phyloP scores from a whole-genome alignment of 2,797 vertebrate species.

The Pachyuromys duprasi region DNA sequence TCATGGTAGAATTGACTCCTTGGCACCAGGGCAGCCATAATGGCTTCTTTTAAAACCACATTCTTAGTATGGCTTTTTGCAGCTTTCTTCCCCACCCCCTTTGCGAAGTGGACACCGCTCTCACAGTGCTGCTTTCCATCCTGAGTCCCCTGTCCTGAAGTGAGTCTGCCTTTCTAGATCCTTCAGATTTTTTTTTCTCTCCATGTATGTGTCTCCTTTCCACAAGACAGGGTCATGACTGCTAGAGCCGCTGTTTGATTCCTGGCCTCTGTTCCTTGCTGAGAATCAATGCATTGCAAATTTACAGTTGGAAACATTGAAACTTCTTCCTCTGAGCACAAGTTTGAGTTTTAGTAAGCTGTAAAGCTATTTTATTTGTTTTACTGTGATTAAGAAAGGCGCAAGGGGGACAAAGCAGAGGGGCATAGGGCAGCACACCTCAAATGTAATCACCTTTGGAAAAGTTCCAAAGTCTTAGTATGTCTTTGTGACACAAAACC shows the following conservation, averaged over 20 bases:
- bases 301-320: conserved; percentile 43
- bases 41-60: neutral
- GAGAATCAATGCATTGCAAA: neutral
- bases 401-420: neutral
- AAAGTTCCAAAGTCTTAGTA: conserved; percentile 83
- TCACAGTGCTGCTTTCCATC: neutral
- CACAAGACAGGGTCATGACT: neutral
- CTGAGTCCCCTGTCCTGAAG: neutral
- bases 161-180: neutral
- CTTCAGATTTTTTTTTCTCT: neutral
- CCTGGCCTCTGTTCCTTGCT: neutral
- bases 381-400: conserved; percentile 56
- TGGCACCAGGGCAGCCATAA: accelerated
- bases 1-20: neutral
- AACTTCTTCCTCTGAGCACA: conserved; percentile 75
- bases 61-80: neutral
- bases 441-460: conserved; percentile 83
- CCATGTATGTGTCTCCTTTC: neutral
- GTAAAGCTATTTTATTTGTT: conserved; percentile 81
- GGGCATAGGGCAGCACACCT: conserved; percentile 3
- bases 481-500: conserved; percentile 82
- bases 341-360: conserved; percentile 81
- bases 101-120: neutral
- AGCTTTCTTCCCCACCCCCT: neutral
- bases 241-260: neutral